Percentiles rank a stretch among this genome's conserved stretches.
phyloP scores from a whole-genome alignment of 2,797 vertebrate species.

The Sebastes nivosus region DNA sequence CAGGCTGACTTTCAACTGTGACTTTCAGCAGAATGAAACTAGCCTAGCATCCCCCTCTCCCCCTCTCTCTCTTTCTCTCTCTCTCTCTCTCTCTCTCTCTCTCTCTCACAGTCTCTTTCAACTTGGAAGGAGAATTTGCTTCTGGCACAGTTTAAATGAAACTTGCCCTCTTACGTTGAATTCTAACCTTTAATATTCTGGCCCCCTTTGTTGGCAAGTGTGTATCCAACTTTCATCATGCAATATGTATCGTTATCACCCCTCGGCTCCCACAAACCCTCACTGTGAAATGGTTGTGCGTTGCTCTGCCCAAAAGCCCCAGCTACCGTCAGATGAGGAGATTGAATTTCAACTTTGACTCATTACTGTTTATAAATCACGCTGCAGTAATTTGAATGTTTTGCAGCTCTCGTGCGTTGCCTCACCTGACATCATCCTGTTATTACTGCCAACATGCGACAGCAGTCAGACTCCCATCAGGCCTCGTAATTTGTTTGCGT shows the following conservation, averaged over 20 bases:
- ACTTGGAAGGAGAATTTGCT: constrained; percentile 70
- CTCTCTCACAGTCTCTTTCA: constrained; percentile 55
- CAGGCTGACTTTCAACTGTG: constrained; percentile 79
- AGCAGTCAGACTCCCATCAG: constrained; percentile 13
- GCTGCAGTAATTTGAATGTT: constrained; percentile 35
- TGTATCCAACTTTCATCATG: constrained; percentile 78
- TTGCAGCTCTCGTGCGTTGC: constrained; percentile 7
- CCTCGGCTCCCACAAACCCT: constrained; percentile 32
- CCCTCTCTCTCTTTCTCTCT: not conserved
- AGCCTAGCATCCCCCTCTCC: constrained; percentile 4
- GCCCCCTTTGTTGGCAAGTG: constrained; percentile 73
- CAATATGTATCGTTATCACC: constrained; percentile 69
- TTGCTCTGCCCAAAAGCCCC: constrained; percentile 16
- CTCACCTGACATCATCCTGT: constrained; percentile 39
- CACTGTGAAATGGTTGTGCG: constrained; percentile 57
- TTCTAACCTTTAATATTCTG: constrained; percentile 83
- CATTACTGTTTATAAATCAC: constrained; percentile 42
- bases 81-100: constrained; percentile 3
- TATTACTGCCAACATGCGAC: not conserved
- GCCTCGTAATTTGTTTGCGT: constrained; percentile 44
- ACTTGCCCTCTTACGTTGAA: constrained; percentile 76
- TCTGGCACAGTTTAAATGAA: constrained; percentile 81
- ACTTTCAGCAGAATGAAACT: constrained; percentile 77
- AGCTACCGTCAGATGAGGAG: constrained; percentile 31
- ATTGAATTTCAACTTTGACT: constrained; percentile 55